phyloP scores from a whole-genome alignment of 2,888 invertebrate genomes.

The Sarcophaga caerulescens region DNA sequence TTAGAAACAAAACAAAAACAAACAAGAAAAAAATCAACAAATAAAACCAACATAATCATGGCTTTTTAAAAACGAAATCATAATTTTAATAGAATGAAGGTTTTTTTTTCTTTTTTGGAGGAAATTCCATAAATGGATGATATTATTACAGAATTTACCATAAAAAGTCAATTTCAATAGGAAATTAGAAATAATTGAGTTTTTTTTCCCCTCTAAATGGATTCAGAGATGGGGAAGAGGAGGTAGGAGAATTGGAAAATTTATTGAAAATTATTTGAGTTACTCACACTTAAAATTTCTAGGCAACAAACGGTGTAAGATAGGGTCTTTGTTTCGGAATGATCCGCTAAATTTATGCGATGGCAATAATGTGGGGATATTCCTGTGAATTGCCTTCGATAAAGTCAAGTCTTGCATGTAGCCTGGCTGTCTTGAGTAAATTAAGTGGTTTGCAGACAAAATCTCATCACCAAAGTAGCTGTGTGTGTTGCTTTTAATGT shows the following conservation, averaged over 20 bases:
- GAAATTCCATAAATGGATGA: constrained; percentile 46
- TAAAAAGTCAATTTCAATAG: not conserved
- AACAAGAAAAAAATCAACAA: constrained; percentile 12
- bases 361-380: too few species aligned
- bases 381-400: too few species aligned
- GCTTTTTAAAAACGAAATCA: constrained; percentile 54
- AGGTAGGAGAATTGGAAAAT: not conserved
- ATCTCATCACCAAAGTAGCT: too few species aligned
- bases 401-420: too few species aligned
- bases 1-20: not conserved
- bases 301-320: too few species aligned
- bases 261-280: too few species aligned
- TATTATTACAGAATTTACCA: constrained; percentile 27
- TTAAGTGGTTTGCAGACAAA: too few species aligned
- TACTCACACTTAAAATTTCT: too few species aligned
- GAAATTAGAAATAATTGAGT: not conserved
- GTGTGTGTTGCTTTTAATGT: too few species aligned
- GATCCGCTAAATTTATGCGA: too few species aligned
- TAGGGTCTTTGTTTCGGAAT: too few species aligned
- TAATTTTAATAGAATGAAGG: constrained; percentile 45
- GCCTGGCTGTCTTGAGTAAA: too few species aligned
- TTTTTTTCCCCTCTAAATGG: not conserved
- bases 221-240: not conserved
- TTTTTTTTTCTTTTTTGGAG: not conserved
- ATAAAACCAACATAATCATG: not conserved